phyloP scores from a whole-genome alignment of 64 coral and sea anemone species.

The Cladopsammia gracilis region DNA sequence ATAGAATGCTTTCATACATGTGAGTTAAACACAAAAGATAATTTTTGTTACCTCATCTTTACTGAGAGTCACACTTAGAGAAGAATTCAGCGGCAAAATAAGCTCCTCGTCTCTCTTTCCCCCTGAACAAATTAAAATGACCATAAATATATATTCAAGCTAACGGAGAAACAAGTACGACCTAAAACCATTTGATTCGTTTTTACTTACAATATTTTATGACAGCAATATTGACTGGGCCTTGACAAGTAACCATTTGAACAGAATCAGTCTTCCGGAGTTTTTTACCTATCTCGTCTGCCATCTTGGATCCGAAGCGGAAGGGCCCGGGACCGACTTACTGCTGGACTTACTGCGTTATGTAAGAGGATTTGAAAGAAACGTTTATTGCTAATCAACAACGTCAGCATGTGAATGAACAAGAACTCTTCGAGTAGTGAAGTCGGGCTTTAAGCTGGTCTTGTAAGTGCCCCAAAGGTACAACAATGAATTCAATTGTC shows the following conservation, averaged over 20 bases:
- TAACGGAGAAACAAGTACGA: background rate
- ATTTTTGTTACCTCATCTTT: constrained; percentile 51
- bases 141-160: background rate
- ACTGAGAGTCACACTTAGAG: constrained; percentile 72
- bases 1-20: too few relatives aligned
- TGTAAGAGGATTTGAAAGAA: background rate
- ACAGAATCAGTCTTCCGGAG: background rate
- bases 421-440: too few relatives aligned
- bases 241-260: constrained; percentile 52
- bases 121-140: constrained; percentile 38
- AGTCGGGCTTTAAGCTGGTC: too few relatives aligned
- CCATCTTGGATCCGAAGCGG: background rate
- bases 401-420: too few relatives aligned
- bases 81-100: constrained; percentile 81
- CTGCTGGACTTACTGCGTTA: background rate
- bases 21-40: background rate
- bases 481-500: too few relatives aligned
- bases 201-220: constrained; percentile 79
- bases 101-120: constrained; percentile 80
- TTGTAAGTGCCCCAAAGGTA: too few relatives aligned
- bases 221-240: constrained; percentile 76
- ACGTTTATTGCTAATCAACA: too few relatives aligned
- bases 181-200: background rate
- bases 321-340: background rate
- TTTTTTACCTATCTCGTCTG: background rate